phyloP scores from a whole-genome alignment of 2,888 invertebrate genomes.

The Cheilosia impressa region DNA sequence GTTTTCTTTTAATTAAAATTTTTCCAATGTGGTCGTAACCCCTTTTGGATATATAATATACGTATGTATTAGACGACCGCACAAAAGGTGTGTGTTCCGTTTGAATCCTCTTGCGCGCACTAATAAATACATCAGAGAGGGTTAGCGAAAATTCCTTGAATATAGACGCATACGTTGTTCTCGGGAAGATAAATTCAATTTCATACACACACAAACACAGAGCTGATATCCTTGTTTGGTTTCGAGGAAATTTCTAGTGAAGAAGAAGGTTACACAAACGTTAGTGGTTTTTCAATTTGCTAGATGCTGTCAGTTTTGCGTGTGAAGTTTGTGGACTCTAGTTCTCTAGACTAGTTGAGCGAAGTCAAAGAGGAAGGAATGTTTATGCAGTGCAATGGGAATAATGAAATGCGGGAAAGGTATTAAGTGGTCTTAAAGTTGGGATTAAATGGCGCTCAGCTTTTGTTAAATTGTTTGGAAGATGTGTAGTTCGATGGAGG shows the following conservation, averaged over 20 bases:
- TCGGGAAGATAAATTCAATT: conserved; percentile 28
- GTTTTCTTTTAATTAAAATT: conserved; percentile 39
- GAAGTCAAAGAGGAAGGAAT: neutral
- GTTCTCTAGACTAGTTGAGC: neutral
- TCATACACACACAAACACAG: neutral
- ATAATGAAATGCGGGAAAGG: neutral
- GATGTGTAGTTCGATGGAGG: too few relatives aligned
- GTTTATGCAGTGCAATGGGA: neutral
- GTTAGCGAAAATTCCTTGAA: neutral
- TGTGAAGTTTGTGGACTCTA: neutral
- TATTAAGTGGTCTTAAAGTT: neutral
- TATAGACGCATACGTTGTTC: neutral
- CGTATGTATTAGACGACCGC: neutral
- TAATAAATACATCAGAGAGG: conserved; percentile 25
- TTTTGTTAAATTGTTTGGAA: too few relatives aligned
- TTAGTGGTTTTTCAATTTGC: conserved; percentile 18
- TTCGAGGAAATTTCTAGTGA: conserved; percentile 22
- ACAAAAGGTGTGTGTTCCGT: neutral
- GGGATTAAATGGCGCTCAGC: too few relatives aligned
- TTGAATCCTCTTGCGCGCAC: conserved; percentile 9
- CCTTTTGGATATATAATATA: neutral
- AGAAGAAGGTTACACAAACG: conserved; percentile 3
- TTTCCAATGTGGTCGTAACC: neutral
- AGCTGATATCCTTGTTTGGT: conserved; percentile 24
- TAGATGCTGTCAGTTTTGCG: neutral